A percentile compares a stretch with the other conserved stretches of the same genome.
These are phyloP conservation scores for Andrena fulva DNA, from an alignment of 2,888 invertebrate species.

Conservation along the genomic window DNA sequence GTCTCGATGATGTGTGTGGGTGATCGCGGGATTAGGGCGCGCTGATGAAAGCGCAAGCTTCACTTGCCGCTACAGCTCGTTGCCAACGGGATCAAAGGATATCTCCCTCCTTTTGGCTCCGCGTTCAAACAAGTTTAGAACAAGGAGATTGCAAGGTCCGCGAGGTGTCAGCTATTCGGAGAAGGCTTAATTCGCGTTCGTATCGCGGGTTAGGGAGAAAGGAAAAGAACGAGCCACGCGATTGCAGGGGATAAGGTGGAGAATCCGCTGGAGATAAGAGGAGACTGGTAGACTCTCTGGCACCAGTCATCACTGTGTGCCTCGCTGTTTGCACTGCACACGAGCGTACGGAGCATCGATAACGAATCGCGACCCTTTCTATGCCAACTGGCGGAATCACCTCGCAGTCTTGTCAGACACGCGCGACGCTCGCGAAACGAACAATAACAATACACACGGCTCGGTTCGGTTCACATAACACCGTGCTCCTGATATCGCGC, in stretches of 20 bases:
- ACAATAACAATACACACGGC: neutral
- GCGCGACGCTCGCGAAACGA: neutral
- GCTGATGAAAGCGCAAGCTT: too few species aligned
- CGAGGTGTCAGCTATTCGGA: neutral
- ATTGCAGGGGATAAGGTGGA: conserved; percentile 31
- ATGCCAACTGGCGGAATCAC: neutral
- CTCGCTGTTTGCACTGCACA: conserved; percentile 1
- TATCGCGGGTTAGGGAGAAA: too few species aligned
- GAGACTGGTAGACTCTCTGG: conserved; percentile 65
- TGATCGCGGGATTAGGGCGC: too few species aligned
- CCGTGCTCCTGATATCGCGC: conserved; percentile 24
- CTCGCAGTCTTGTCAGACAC: neutral
- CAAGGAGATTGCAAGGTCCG: neutral
- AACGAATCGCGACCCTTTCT: conserved; percentile 22
- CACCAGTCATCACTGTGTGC: conserved; percentile 47
- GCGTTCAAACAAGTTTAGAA: too few species aligned
- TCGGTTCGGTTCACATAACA: conserved; percentile 24
- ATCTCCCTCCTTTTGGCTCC: too few species aligned
- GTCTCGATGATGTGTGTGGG: too few species aligned
- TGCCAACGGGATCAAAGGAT: too few species aligned
- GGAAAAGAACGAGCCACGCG: neutral
- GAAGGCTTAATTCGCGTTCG: neutral
- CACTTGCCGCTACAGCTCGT: too few species aligned
- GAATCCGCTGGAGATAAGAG: conserved; percentile 15
- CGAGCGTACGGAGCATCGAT: conserved; percentile 13